phyloP scores from a whole-genome alignment of 2,888 invertebrate species.

The Lymantria monacha region DNA sequence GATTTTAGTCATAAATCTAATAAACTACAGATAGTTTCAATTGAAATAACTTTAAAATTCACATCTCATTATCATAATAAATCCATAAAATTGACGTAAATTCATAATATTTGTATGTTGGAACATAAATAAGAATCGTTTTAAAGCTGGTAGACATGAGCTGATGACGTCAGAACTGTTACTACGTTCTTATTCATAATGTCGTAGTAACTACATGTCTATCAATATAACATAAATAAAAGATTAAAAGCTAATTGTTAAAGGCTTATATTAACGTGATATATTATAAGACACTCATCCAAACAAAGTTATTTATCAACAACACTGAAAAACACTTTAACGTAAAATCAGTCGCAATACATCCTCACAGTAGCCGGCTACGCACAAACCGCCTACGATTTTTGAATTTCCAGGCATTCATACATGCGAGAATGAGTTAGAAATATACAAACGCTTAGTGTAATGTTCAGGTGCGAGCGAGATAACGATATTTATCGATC shows the following conservation, averaged over 20 bases:
- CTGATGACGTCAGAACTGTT: constrained; percentile 24
- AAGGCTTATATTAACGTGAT: not conserved
- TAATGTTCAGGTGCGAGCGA: constrained; percentile 31
- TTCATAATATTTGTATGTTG: constrained; percentile 5
- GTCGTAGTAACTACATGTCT: not conserved
- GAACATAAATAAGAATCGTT: constrained; percentile 1
- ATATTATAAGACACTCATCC: constrained; percentile 16
- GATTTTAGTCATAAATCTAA: not conserved
- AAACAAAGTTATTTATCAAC: constrained; percentile 57
- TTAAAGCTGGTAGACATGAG: constrained; percentile 15
- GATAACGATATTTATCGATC: constrained; percentile 64
- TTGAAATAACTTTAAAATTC: constrained; percentile 1
- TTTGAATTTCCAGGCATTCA: constrained; percentile 68
- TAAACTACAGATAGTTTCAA: not conserved
- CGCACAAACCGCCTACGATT: constrained; percentile 76
- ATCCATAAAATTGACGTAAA: constrained; percentile 1
- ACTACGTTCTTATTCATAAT: constrained; percentile 11
- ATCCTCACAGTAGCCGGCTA: constrained; percentile 51
- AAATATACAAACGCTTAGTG: constrained; percentile 9
- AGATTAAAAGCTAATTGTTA: not conserved
- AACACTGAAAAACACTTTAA: constrained; percentile 53
- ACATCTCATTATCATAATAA: constrained; percentile 2
- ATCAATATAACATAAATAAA: not conserved
- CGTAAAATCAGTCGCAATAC: constrained; percentile 48
- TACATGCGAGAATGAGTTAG: constrained; percentile 56